These are phyloP conservation scores for Dolichotis patagonum DNA, from an alignment of 2,113 vertebrate species.

Conservation along the genomic window DNA sequence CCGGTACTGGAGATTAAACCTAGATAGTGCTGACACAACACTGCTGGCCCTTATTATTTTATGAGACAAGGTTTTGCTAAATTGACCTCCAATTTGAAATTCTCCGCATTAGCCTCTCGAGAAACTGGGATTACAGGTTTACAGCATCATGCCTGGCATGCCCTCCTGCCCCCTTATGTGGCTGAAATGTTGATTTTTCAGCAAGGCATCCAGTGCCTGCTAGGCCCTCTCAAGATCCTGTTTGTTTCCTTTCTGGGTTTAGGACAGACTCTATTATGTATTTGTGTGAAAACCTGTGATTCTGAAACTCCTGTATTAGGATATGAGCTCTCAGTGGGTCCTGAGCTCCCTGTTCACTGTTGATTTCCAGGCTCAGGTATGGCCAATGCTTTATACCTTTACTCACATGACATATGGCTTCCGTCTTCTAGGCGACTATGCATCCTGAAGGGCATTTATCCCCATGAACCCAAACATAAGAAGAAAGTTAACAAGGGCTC, in stretches of 20 bases:
- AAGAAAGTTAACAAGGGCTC: constrained; percentile 99
- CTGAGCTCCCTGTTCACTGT: background rate
- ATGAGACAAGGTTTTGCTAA: background rate
- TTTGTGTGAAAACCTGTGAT: background rate
- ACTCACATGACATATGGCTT: background rate
- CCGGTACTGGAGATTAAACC: background rate
- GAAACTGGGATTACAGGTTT: background rate
- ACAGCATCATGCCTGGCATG: background rate
- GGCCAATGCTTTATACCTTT: rapidly evolving
- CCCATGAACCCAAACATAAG: constrained; percentile 97
- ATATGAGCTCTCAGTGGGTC: background rate
- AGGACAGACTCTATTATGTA: background rate
- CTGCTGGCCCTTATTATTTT: background rate
- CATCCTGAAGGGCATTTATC: constrained; percentile 98
- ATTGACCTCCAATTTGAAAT: background rate
- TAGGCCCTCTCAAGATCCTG: background rate
- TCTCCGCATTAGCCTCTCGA: background rate
- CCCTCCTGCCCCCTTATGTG: background rate
- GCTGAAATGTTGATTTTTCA: background rate
- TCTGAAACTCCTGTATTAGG: background rate
- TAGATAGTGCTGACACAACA: background rate
- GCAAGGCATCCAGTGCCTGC: background rate
- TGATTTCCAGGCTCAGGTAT: background rate
- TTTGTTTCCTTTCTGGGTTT: background rate
- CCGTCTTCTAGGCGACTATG: constrained; percentile 91